A percentile compares a stretch with the other conserved stretches of the same genome.
Evolutionary conservation across 1,140 invertebrate genomes (phyloP).

Genomic region (Metaphire vulgaris): DNA sequence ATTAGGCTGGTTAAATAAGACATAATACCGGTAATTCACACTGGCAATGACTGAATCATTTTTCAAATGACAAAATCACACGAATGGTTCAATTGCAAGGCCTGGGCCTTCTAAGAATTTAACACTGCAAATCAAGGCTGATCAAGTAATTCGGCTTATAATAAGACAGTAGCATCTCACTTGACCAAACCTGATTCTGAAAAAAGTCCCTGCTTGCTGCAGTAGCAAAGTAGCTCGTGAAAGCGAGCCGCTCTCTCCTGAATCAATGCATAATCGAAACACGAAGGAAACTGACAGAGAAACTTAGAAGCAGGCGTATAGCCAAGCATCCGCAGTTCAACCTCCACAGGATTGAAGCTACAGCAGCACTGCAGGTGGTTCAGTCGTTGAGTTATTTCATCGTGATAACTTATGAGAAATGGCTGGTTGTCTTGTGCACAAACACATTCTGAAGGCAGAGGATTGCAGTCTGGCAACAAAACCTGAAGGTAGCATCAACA

Average conservation of each 20-base stretch:
- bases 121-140: no score
- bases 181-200: conserved; percentile 43
- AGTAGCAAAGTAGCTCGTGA: conserved; percentile 50
- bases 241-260: conserved; percentile 44
- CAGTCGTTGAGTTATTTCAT: conserved; percentile 41
- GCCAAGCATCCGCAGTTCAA: conserved; percentile 45
- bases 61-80: no score
- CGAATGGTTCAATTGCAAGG: no score
- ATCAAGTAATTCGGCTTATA: no score
- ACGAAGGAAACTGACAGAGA: conserved; percentile 29
- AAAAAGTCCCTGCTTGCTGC: conserved; percentile 37
- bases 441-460: not conserved
- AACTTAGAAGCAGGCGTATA: conserved; percentile 36
- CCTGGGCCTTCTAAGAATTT: no score
- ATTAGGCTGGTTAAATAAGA: no score
- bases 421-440: conserved; percentile 37
- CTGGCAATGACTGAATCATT: no score
- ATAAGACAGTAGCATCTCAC: no score
- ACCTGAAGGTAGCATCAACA: not conserved
- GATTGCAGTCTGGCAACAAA: conserved; percentile 3
- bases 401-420: conserved; percentile 42
- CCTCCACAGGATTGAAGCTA: conserved; percentile 44
- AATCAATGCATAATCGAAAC: conserved; percentile 34
- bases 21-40: no score
- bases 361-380: conserved; percentile 42